Evolutionary conservation across 2,888 invertebrate species (phyloP), one percentile per base, ranked within the genome.

Genomic region (Epinotia demarniana): DNA sequence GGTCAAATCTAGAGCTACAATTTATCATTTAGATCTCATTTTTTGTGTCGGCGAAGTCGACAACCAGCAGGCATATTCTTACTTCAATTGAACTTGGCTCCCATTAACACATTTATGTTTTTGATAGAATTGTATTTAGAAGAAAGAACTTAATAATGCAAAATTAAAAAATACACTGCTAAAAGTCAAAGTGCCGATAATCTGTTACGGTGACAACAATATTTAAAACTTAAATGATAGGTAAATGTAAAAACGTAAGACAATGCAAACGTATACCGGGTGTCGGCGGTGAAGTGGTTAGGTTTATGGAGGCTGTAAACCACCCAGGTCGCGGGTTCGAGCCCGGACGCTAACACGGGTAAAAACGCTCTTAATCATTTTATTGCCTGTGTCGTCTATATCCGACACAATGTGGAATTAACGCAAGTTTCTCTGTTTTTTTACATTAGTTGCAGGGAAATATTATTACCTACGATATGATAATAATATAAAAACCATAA

Each of bases 301-400:
- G 72, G 46, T 75, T 72, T 75, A 75, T 62, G 46, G 67, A 43
- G 61, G 75, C 62, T 46, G 72, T 75, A 75, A 72, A 75, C 75
- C 75, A 67, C 75, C 75, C 75, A 71, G 66, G 73, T 53, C 8
- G 75, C 53, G 64, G 67, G 66, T 71, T 67, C 67, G 75, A 67
- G 55, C 27, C 72, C 67, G 61, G 61, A 55, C 55, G 75, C 72
- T 75, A 72, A 72, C 75, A 70, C 66, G n/a, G 70, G 63, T 72
- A 72, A 66, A 75, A 75, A 75, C 75, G 71, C 61, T 62, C 67
- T 75, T 75, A 75, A 75, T 75, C 66, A 75, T 75, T 75, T 75
- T 72, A 75, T 72, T 75, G 61, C 67, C 58, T 2, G 67, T 75
- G 75, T 66, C 71, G 75, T 69, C 46, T 69, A 69, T 69, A 60